Base-by-base conservation (phyloP, 2,888 invertebrate species). In the Seira musarum region DNA sequence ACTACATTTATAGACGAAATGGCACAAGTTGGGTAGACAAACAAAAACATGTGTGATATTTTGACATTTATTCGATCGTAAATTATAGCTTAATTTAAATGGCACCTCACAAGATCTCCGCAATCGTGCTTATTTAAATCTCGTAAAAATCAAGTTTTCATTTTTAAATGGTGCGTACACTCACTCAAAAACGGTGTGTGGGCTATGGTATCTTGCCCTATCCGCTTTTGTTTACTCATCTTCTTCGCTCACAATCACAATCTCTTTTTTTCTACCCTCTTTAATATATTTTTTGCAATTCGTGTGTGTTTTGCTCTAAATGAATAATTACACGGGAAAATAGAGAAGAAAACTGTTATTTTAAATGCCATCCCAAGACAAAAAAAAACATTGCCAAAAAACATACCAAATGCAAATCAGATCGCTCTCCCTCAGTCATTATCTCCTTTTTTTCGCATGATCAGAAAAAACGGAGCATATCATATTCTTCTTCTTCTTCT, bases 51-150 rank as follows among this genome's bases (percentile, higher is more conserved):
- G n/a, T 17, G 57, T 17, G 57, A 57, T 57, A 57, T 57, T 73
- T 80, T 80, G 80, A 80, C 73, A 80, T 80, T 80, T 74, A 80
- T 73, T 68, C 64, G 69, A 35, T 65, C 69, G 69, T 80, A 80
- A 80, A 80, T 80, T 74, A 64, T 57, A 22, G 63, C 73, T 80
- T 74, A 80, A 80, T 79, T 73, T 80, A 74, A 80, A 80, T 73
- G 63, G 69, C 57, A 6, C 22, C 22, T 22, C 63, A 63, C 63
- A 13, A 21, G 22, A 8, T 22, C 10, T 24, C 22, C 8, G 21
- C 5, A 17, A 24, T 63, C 63, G 22, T 63, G 63, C 63, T 5
- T 15, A 65, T 65, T 24, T 30, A 65, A 21, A 57, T 57, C 57
- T 10, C 57, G 57, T 57, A 57, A 57, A 57, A 57, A 57, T 57